A percentile compares a stretch with the other conserved stretches of the same genome.
Evolutionary conservation across 2,797 vertebrate species (phyloP).

Genomic region (Dicrostonyx torquatus): DNA sequence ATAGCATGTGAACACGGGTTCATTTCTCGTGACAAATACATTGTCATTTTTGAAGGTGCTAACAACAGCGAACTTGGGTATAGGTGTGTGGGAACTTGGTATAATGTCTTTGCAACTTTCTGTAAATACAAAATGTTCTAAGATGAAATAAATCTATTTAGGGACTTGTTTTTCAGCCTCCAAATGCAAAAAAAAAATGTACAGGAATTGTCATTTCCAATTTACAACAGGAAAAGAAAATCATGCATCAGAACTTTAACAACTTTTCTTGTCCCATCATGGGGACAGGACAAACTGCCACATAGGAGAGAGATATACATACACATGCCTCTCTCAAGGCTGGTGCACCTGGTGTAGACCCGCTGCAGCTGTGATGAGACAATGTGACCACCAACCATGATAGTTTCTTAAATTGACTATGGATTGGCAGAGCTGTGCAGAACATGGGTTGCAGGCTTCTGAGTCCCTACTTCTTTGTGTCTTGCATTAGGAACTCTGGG

Average conservation of each 20-base stretch:
- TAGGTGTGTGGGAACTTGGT: not conserved
- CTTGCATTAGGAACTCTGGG: not conserved
- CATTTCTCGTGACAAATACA: not conserved
- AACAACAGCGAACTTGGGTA: not conserved
- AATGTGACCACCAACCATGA: fast-evolving
- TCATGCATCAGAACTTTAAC: not conserved
- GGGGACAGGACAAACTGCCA: fast-evolving
- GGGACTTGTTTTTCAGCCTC: not conserved
- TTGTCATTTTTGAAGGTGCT: not conserved
- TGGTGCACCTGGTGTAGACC: no score
- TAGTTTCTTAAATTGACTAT: not conserved
- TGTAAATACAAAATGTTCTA: constrained; percentile 12
- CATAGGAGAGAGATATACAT: not conserved
- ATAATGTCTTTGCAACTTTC: constrained; percentile 13
- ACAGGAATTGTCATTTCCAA: not conserved
- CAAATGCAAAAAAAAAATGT: not conserved
- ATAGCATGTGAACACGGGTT: not conserved
- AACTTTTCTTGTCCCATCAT: not conserved
- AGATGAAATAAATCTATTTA: constrained; percentile 31
- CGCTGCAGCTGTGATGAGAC: fast-evolving
- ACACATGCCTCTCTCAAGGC: not conserved
- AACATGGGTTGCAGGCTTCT: not conserved
- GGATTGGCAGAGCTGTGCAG: not conserved
- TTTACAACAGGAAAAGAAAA: not conserved
- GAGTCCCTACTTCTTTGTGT: not conserved